phyloP scores from a whole-genome alignment of 2,113 vertebrate species.

The Aspidoscelis tigris region DNA sequence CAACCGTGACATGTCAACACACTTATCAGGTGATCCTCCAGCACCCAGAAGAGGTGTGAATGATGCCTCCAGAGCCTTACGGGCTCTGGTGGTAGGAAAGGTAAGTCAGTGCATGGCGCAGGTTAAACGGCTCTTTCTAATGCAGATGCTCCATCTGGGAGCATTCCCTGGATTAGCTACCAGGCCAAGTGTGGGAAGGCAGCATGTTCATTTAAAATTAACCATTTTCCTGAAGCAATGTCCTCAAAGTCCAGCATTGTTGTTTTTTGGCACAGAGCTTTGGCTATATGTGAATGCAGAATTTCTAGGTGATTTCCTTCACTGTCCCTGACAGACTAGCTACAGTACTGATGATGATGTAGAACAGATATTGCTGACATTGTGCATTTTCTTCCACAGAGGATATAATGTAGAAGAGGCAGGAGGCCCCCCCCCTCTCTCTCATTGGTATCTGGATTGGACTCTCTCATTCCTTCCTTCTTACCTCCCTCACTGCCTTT shows the following conservation, averaged over 20 bases:
- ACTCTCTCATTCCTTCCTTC: constrained; percentile 36
- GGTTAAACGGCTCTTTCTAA: no score
- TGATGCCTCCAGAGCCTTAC: no score
- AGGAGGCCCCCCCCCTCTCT: constrained; percentile 51
- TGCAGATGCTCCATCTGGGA: no score
- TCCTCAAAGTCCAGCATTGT: not conserved
- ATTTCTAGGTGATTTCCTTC: not conserved
- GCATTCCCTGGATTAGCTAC: no score
- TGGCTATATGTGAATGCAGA: not conserved
- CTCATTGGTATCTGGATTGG: constrained; percentile 56
- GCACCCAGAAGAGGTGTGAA: no score
- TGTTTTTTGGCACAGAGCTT: not conserved
- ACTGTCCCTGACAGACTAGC: not conserved
- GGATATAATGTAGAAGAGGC: constrained; percentile 66
- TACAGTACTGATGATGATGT: not conserved
- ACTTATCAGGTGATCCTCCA: no score
- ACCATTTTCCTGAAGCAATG: not conserved
- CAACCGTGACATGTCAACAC: no score
- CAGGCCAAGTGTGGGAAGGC: no score
- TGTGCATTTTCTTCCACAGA: constrained; percentile 58
- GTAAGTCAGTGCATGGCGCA: no score
- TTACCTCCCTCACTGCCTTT: constrained; percentile 46
- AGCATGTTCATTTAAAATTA: not conserved
- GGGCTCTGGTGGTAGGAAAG: no score
- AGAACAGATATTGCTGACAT: not conserved